phyloP scores from a whole-genome alignment of 2,797 vertebrate genomes.

The Dendrocincla tyrannina region DNA sequence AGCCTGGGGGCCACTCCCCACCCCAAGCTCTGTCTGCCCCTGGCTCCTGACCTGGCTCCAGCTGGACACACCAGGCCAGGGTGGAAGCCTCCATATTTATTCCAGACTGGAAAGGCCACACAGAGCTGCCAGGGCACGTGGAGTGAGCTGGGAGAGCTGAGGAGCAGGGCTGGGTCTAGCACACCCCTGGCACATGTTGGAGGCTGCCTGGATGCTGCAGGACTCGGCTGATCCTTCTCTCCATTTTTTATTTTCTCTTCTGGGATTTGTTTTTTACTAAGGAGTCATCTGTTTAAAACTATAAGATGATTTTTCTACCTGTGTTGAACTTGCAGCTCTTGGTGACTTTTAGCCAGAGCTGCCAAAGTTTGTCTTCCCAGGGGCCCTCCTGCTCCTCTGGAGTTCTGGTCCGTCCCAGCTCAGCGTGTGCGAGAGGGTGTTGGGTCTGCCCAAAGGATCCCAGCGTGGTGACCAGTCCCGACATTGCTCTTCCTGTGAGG shows the following conservation, averaged over 20 bases:
- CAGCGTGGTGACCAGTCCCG: fast-evolving
- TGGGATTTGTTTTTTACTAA: not conserved
- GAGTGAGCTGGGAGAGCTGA: not conserved
- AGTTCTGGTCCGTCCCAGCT: not conserved
- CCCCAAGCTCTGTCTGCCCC: not conserved
- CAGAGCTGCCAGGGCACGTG: fast-evolving
- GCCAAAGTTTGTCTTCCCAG: conserved; percentile 10
- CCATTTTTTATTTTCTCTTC: not conserved
- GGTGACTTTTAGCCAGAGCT: not conserved
- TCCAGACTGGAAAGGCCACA: not conserved
- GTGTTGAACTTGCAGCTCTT: not conserved
- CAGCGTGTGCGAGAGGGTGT: not conserved
- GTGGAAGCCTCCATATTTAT: not conserved
- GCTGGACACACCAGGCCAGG: fast-evolving
- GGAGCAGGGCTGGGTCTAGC: not conserved
- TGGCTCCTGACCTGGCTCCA: not conserved
- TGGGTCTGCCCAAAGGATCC: not conserved
- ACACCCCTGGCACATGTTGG: fast-evolving
- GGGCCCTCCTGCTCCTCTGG: not conserved
- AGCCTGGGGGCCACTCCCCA: fast-evolving
- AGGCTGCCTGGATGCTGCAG: conserved; percentile 4
- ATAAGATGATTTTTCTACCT: conserved; percentile 34
- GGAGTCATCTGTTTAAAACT: not conserved
- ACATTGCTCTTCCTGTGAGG: not conserved
- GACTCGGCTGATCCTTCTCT: not conserved